Percentiles rank a stretch among this genome's conserved stretches.
These are phyloP conservation scores for Ormia ochracea DNA, from an alignment of 2,888 invertebrate species.

Conservation along the genomic window DNA sequence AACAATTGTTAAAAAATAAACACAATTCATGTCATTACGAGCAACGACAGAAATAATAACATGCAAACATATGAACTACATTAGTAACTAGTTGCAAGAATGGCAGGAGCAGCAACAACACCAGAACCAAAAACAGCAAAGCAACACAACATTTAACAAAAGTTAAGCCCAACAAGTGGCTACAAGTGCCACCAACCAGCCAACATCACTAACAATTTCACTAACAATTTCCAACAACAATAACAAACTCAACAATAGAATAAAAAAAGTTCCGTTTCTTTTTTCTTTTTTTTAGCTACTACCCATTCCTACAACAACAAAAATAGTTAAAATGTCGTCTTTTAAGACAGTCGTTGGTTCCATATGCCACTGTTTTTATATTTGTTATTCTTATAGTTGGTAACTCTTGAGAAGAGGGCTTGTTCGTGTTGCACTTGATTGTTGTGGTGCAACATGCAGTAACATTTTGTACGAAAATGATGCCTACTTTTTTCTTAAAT, in stretches of 20 bases:
- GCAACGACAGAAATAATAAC: constrained; percentile 37
- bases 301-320: constrained; percentile 19
- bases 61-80: constrained; percentile 49
- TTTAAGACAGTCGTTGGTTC: constrained; percentile 56
- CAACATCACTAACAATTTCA: constrained; percentile 53
- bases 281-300: neutral
- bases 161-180: constrained; percentile 54
- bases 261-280: constrained; percentile 42
- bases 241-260: neutral
- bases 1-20: constrained; percentile 31
- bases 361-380: constrained; percentile 45
- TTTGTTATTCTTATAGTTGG: neutral
- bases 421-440: constrained; percentile 22
- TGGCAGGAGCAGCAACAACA: constrained; percentile 10
- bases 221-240: constrained; percentile 1
- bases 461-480: neutral
- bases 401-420: neutral
- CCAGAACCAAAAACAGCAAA: constrained; percentile 1
- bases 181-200: constrained; percentile 46
- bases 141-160: constrained; percentile 35
- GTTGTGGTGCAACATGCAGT: neutral
- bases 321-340: constrained; percentile 60
- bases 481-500: no score
- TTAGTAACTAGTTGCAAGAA: constrained; percentile 42
- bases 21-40: constrained; percentile 53